These are phyloP conservation scores for Drosophila lutescens DNA, from an alignment of 2,888 invertebrate species.

Conservation along the genomic window DNA sequence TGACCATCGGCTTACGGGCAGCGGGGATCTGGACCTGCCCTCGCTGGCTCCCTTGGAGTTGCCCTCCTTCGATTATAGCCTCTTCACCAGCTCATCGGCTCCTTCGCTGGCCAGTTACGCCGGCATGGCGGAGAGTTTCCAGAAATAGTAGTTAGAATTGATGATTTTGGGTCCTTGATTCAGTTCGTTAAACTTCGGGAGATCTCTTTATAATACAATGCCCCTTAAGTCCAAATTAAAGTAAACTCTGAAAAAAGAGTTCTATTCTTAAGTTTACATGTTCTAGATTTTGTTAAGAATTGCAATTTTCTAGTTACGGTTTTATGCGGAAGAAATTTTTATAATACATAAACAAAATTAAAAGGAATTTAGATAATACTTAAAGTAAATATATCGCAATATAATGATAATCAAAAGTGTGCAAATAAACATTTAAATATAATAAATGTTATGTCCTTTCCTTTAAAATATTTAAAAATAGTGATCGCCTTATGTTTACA, in stretches of 20 bases:
- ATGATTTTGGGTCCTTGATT: background rate
- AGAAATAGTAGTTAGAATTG: conserved; percentile 56
- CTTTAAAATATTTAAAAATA: background rate
- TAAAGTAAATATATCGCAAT: no score
- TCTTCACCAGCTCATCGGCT: conserved; percentile 69
- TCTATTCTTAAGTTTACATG: background rate
- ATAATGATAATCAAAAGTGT: no score
- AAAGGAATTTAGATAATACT: no score
- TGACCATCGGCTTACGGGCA: conserved; percentile 18
- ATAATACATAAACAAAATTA: no score
- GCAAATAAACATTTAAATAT: no score
- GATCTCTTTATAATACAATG: background rate
- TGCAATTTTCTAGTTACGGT: no score
- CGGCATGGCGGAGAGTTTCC: conserved; percentile 63
- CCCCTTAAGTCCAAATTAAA: background rate
- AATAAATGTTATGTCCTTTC: no score
- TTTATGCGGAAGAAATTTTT: no score
- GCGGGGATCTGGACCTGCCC: conserved; percentile 70
- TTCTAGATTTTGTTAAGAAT: background rate
- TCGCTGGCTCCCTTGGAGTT: conserved; percentile 82
- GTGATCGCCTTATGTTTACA: no score
- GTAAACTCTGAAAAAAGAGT: background rate
- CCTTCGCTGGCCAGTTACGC: conserved; percentile 63
- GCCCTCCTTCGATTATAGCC: conserved; percentile 79
- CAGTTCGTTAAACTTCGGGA: background rate